These are phyloP conservation scores for Hypsopygia costalis DNA, from an alignment of 2,888 invertebrate genomes.

Conservation along the genomic window DNA sequence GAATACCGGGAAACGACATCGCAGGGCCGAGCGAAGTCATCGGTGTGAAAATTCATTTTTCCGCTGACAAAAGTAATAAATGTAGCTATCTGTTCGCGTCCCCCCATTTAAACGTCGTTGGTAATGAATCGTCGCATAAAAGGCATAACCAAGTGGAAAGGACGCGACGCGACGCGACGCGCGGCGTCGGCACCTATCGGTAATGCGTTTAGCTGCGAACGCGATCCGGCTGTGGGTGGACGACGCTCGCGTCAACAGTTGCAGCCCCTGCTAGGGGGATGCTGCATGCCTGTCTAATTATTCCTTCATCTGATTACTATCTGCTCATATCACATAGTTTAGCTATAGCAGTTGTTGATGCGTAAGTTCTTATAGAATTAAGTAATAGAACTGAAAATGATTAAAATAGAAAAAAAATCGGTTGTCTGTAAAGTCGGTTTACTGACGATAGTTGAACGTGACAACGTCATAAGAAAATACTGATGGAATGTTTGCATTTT, in stretches of 20 bases:
- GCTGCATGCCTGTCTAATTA: not conserved
- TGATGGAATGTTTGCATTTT: too few relatives aligned
- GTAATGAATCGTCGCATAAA: constrained; percentile 79
- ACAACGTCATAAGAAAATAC: too few relatives aligned
- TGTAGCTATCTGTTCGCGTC: constrained; percentile 71
- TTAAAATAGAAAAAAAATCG: too few relatives aligned
- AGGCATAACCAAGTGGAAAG: constrained; percentile 78
- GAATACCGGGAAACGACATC: constrained; percentile 4
- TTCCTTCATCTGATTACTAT: not conserved
- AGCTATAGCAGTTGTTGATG: too few relatives aligned
- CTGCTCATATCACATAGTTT: too few relatives aligned
- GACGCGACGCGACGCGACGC: constrained; percentile 30
- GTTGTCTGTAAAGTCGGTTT: too few relatives aligned
- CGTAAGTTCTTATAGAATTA: too few relatives aligned
- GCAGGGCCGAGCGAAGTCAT: constrained; percentile 29
- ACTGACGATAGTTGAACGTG: too few relatives aligned
- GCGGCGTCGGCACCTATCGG: constrained; percentile 5
- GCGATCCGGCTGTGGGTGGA: not conserved
- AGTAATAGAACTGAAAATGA: too few relatives aligned
- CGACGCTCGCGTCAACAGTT: constrained; percentile 7
- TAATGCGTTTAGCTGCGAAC: constrained; percentile 11
- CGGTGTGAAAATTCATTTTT: constrained; percentile 73
- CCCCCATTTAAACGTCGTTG: constrained; percentile 53
- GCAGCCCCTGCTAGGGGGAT: not conserved
- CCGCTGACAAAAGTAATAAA: constrained; percentile 80